Evolutionary conservation across 2,797 vertebrate genomes (phyloP), one percentile per base, ranked within the genome.

Genomic region (Neostethus bicornis): DNA sequence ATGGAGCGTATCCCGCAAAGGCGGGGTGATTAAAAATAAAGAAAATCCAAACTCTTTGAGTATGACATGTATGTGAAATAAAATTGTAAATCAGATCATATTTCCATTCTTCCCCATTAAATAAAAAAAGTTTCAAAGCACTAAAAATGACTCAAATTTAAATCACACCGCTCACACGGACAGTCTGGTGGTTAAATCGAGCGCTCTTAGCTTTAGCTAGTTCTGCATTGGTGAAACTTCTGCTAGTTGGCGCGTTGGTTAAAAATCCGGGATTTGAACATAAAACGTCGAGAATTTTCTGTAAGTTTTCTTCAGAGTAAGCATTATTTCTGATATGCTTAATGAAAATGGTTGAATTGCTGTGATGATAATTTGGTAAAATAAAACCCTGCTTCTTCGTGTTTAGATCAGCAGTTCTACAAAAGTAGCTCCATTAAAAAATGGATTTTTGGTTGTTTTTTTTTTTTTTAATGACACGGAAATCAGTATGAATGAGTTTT

Each of bases 241-340:
- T 31, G 11, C 20, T 14, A 54, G 54, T 87, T 89, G 89, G 89
- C 90, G 90, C 81, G 85, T 44, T 63, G 61, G 56, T 85, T 66
- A 51, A 84, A 84, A 17, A 54, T 1, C 32, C 24, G 10, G 24
- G 31, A 62, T 9, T 32, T 12, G 2, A 39, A 41, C 44, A 12
- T 4, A 68, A 31, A 14, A 43, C 43, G 7, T 34, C 26, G 0
- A 3, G 43, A 5, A 47, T 46, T 17, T 3, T 2, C 0, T 3
- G 81, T 86, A 55, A 76, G 70, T 80, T 24, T 8, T 19, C n/a
- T 16, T 12, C n/a, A 20, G 8, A n/a, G 16, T n/a, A n/a, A 45
- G 2, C 0, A 0, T 21, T 26, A 4, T 39, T 55, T 21, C 25
- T 11, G 13, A 29, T 11, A 12, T 16, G 23, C 7, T 32, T 3